Evolutionary conservation across 2,113 vertebrate genomes (phyloP), one percentile per base, ranked within the genome.

Genomic region (Natator depressus): DNA sequence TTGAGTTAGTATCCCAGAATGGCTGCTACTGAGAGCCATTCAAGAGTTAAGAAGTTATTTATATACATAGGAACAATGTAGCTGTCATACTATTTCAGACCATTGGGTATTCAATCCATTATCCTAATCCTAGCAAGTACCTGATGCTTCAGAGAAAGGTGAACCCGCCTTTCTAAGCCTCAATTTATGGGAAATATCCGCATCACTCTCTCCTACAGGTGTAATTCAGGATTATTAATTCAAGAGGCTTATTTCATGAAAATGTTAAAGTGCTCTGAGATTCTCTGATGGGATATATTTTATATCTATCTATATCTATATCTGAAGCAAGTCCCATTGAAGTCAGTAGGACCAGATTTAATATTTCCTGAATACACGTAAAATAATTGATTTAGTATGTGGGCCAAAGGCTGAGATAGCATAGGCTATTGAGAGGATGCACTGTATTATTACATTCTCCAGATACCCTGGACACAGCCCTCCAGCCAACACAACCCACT

Each of bases 161-260:
- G 88, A 87, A 96, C 95, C 94, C 90, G 89, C 95, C 95, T 96
- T 96, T 91, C 85, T 93, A 50, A 65, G 94, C 85, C 47, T 88
- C 78, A 31, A 83, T 50, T 95, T 84, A 89, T 82, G 69, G 72
- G 84, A 94, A 95, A 82, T 91, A 72, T 20, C 65, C n/a, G 22
- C n/a, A 38, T 47, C 42, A 13, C 46, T 13, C 86, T 92, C 91
- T 96, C 83, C 81, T 93, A 57, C 59, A 94, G 91, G 87, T 95
- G 93, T 93, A 92, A 93, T 88, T 91, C 1, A 0, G 87, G 94
- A 97, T 93, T 55, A 69, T 79, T 49, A 46, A 38, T 72, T 72
- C 35, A n/a, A 78, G 90, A 95, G 88, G 72, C 14, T 96, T 94
- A 92, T 89, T 93, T 89, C 87, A 94, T 88, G 87, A 91, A 89